These are phyloP conservation scores for Drosophila kikkawai DNA, from an alignment of 1,140 invertebrate species.

Conservation along the genomic window DNA sequence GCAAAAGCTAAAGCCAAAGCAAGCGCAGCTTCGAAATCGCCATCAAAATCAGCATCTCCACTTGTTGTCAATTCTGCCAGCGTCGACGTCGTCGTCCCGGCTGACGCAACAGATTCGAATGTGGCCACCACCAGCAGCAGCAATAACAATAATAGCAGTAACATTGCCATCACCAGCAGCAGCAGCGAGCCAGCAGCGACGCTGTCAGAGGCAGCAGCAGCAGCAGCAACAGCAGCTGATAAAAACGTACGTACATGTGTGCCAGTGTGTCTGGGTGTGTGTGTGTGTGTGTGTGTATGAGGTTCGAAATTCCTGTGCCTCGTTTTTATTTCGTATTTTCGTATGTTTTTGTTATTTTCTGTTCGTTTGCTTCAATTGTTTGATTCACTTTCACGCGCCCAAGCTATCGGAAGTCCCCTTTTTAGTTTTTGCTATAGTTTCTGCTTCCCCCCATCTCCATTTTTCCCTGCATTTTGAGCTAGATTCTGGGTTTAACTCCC, in stretches of 20 bases:
- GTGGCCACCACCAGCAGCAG: conserved; percentile 32
- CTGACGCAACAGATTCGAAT: conserved; percentile 74
- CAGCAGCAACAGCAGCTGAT: conserved; percentile 60
- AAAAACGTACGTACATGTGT: conserved; percentile 73
- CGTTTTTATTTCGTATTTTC: conserved; percentile 27
- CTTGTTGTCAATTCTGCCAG: conserved; percentile 65
- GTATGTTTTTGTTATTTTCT: conserved; percentile 11
- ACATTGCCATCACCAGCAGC: conserved; percentile 25
- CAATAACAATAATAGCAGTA: conserved; percentile 23
- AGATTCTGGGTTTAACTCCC: conserved; percentile 15
- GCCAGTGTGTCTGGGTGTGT: conserved; percentile 6
- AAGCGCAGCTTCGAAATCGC: conserved; percentile 16
- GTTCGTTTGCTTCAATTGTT: conserved; percentile 24
- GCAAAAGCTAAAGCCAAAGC: conserved; percentile 8
- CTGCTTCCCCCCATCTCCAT: neutral
- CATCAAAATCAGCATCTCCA: conserved; percentile 44
- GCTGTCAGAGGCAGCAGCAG: conserved; percentile 17
- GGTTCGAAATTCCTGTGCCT: conserved; percentile 31
- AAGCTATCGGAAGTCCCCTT: neutral
- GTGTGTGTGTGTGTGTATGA: conserved; percentile 8
- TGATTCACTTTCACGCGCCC: conserved; percentile 27
- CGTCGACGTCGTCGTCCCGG: conserved; percentile 41
- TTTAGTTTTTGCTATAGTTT: neutral
- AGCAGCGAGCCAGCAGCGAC: conserved; percentile 31
- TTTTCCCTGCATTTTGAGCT: conserved; percentile 10